Evolutionary conservation across 2,888 invertebrate genomes (phyloP), one percentile per base, ranked within the genome.

Genomic region (Dexiosoma caninum): DNA sequence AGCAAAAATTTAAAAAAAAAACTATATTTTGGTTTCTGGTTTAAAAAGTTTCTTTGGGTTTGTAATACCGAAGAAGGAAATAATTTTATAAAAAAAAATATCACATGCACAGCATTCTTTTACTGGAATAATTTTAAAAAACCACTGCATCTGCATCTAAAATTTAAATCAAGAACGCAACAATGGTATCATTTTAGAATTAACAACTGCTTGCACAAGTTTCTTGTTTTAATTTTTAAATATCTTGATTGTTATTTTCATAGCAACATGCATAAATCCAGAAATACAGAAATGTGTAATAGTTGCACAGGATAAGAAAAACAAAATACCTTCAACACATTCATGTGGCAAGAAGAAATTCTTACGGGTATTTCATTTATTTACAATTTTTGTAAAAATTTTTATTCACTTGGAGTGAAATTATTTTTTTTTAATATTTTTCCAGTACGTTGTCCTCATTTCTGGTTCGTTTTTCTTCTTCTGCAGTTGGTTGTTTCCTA

Each of bases 311-410:
- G 5, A 32, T 42, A 7, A 53, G 27, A 27, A 27, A n/a, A n/a
- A n/a, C n/a, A 19, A 62, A 57, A 67, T 75, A 75, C 51, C 59
- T 67, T 35, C 53, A 16, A 27, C 12, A 14, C 46, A 40, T 85
- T 87, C 86, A 86, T 86, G 86, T 87, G 88, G 86, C 86, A 86
- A 86, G 37, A 86, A 86, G 37, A n/a, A 42, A 19, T 77, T 72
- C 27, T 76, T n/a, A n/a, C n/a, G n/a, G n/a, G n/a, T 69, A 81
- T 83, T 84, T 81, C 78, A 75, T 80, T 44, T 77, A 35, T 49
- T 53, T 66, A 44, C 35, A 51, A 53, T 75, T 71, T 64, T 78
- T 40, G 7, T 42, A 27, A 8, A 49, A 12, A 35, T 78, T 51
- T 69, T 27, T 64, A 51, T 57, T 46, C 37, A 49, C 12, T 71